phyloP scores from a whole-genome alignment of 2,888 invertebrate species.

The Schizotus pectinicornis region DNA sequence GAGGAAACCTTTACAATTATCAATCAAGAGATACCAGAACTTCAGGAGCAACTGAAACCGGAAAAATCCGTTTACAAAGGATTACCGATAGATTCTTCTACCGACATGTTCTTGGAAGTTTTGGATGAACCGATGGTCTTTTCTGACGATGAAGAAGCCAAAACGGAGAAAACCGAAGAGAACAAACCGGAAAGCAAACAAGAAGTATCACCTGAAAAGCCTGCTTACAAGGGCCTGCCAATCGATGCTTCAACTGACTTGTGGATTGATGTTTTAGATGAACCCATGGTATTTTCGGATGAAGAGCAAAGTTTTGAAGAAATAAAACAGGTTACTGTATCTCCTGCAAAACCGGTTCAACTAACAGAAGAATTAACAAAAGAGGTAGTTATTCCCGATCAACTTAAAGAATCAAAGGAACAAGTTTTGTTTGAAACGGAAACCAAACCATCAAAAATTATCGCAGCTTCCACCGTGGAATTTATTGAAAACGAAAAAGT shows the following conservation, averaged over 20 bases:
- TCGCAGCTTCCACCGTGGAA: not conserved
- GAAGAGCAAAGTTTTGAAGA: slow-evolving; percentile 28
- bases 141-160: slow-evolving; percentile 1
- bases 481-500: not conserved
- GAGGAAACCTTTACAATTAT: no score
- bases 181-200: not conserved
- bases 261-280: slow-evolving; percentile 42
- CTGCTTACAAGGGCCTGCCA: slow-evolving; percentile 37
- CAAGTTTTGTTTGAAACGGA: not conserved
- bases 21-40: no score
- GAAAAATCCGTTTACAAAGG: slow-evolving; percentile 2
- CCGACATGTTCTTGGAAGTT: not conserved
- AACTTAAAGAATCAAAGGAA: not conserved
- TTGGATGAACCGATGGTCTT: not conserved
- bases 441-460: not conserved
- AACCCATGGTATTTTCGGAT: slow-evolving; percentile 43
- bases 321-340: no score
- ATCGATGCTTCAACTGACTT: slow-evolving; percentile 28
- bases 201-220: not conserved
- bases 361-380: not conserved
- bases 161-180: not conserved
- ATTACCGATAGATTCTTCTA: not conserved
- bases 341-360: no score
- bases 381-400: not conserved
- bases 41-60: not conserved